Base-by-base conservation (phyloP, 2,113 vertebrate species). In the Festucalex cinctus region DNA sequence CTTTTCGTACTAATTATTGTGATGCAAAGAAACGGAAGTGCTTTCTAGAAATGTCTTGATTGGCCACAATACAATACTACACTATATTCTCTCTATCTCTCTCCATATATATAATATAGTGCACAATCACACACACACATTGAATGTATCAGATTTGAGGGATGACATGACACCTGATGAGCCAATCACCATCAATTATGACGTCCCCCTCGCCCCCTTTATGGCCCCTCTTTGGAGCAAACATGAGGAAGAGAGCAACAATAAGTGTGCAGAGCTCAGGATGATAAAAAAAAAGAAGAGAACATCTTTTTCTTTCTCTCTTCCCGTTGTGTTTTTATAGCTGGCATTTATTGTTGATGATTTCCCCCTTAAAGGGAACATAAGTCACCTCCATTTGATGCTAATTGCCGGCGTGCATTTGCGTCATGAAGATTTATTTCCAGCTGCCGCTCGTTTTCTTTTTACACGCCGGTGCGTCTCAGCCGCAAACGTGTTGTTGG, bases 381-480 rank as follows among this genome's bases (percentile, higher is more conserved):
- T 14, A 49, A 10, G 48, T 69, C 19, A 53, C 69, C 70, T 36
- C 74, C 44, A 37, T 63, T 51, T 66, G 59, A 72, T 41, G 63
- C 61, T 14, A 19, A 17, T 70, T 28, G 3, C 43, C 44, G 63
- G 63, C 63, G 70, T 59, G 61, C 74, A 65, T 75, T 63, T 79
- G 65, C 80, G 63, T 79, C 80, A 71, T n/a, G 26, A 49, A 74
- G 59, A 62, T 65, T 48, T 67, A 73, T 70, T 75, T 44, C 32
- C 7, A 10, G 80, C 74, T 19, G 68, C 74, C 14, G 64, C 35
- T 39, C 20, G 35, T 22, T 22, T 59, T 20, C 17, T 10, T 59
- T 28, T 36, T 13, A 37, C 36, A 8, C 26, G 26, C 24, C 26
- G 54, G n/a, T 13, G 51, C 22, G 51, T 53, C 51, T 54, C 51